Evolutionary conservation across 2,113 vertebrate species (phyloP).

Genomic region (Channa maculata): DNA sequence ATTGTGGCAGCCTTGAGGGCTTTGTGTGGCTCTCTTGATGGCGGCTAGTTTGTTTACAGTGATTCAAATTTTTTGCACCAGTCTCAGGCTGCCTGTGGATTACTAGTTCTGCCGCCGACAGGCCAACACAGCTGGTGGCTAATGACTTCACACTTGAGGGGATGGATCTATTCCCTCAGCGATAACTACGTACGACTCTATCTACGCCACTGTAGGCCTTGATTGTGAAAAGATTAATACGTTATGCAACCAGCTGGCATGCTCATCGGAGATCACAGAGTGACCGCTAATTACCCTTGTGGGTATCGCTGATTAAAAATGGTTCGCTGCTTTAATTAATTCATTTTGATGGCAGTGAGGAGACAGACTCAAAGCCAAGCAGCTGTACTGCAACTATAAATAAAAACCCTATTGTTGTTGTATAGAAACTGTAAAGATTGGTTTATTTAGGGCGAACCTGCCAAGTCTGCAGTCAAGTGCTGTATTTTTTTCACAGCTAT

Average conservation of each 20-base stretch:
- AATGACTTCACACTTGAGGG: constrained; percentile 61
- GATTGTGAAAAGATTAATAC: constrained; percentile 44
- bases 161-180: constrained; percentile 24
- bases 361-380: constrained; percentile 17
- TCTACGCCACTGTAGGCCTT: constrained; percentile 5
- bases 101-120: constrained; percentile 38
- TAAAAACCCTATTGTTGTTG: constrained; percentile 8
- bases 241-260: constrained; percentile 40
- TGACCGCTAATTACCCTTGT: constrained; percentile 55
- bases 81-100: constrained; percentile 26
- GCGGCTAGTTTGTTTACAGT: constrained; percentile 44
- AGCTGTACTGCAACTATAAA: constrained; percentile 27
- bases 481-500: constrained; percentile 41
- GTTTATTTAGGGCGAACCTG: constrained; percentile 36
- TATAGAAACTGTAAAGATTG: constrained; percentile 16
- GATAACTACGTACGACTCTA: constrained; percentile 34
- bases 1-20: background rate
- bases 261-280: constrained; percentile 51
- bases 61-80: constrained; percentile 5
- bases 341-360: constrained; percentile 14
- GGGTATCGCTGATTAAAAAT: constrained; percentile 46
- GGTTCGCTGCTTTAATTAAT: constrained; percentile 54
- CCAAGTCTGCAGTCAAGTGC: background rate
- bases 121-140: constrained; percentile 52
- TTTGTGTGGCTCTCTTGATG: constrained; percentile 3